Evolutionary conservation across 2,797 vertebrate genomes (phyloP), one percentile per base, ranked within the genome.

Genomic region (Helostoma temminkii): DNA sequence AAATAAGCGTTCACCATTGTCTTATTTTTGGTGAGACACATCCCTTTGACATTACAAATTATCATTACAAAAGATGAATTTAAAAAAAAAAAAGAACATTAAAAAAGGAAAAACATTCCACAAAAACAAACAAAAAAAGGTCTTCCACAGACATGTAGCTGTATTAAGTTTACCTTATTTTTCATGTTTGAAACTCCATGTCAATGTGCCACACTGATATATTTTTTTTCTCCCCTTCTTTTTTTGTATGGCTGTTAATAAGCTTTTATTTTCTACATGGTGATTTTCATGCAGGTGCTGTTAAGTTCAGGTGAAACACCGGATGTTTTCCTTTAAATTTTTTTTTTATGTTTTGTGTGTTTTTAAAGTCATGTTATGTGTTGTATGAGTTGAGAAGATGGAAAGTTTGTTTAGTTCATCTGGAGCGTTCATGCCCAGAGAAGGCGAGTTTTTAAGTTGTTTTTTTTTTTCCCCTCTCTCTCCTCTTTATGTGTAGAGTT

Each of bases 191-290:
- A 84, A 89, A 93, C 93, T 93, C 91, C 91, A 93, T 76, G 86
- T 90, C 76, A 83, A 87, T 87, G 89, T 94, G 93, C 93, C 93
- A 94, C 92, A 89, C 89, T 90, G 86, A 84, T 85, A 54, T 82
- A 42, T 79, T 68, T 55, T 56, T 41, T 28, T 55, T 37, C 39
- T 5, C 16, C 21, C 14, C 1, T 9, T 25, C 11, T 1, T 12
- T 73, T 72, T 79, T 85, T 74, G 42, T 84, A 69, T 72, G 78
- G 87, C 89, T 90, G 86, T 90, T 78, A 46, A 84, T 86, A 87
- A 89, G 86, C 89, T 89, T 86, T 64, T 83, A 45, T 87, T 83
- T 89, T 88, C 76, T 85, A 76, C 78, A 82, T 88, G 78, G 86
- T 88, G 59, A 78, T 88, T 88, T 77, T 82, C 78, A 90, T 83